Conservation (phyloP, 2,888 invertebrate species). For the Spisula subtruncata region DNA sequence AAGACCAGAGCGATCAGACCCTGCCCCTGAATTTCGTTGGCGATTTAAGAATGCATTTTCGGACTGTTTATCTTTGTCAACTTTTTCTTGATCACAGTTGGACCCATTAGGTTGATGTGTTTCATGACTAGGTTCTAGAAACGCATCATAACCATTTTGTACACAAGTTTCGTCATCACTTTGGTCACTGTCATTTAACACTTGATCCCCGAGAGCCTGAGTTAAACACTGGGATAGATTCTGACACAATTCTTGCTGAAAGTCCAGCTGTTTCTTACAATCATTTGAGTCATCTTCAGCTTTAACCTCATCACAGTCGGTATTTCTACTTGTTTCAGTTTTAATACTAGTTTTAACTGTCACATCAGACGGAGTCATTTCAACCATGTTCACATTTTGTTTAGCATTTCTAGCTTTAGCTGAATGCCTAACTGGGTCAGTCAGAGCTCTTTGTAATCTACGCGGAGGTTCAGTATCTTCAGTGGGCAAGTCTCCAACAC, state of each 20-base stretch:
- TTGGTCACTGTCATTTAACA: slow-evolving; percentile 75
- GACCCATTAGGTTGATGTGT: slow-evolving; percentile 16
- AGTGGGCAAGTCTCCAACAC: slow-evolving; percentile 43
- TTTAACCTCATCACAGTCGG: neutral
- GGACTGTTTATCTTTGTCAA: slow-evolving; percentile 28
- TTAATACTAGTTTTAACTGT: slow-evolving; percentile 3
- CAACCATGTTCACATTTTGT: neutral
- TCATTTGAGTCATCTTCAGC: neutral
- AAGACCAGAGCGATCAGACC: slow-evolving; percentile 30
- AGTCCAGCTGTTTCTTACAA: slow-evolving; percentile 66
- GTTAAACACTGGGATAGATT: slow-evolving; percentile 77
- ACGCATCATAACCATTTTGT: slow-evolving; percentile 80
- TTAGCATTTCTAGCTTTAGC: slow-evolving; percentile 31
- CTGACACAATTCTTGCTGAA: slow-evolving; percentile 68
- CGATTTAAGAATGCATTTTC: slow-evolving; percentile 30
- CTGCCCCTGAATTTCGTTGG: slow-evolving; percentile 18
- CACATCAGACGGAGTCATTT: slow-evolving; percentile 10
- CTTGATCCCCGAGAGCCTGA: slow-evolving; percentile 79
- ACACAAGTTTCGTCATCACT: slow-evolving; percentile 81
- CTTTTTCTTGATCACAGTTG: slow-evolving; percentile 13
- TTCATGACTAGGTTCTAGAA: slow-evolving; percentile 62
- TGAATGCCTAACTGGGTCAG: slow-evolving; percentile 65
- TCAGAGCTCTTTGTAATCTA: slow-evolving; percentile 67
- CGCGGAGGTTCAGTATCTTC: slow-evolving; percentile 44
- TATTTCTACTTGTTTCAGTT: neutral